Base-by-base conservation (phyloP, 1,140 invertebrate genomes). In the Andrena cerasifolii region DNA sequence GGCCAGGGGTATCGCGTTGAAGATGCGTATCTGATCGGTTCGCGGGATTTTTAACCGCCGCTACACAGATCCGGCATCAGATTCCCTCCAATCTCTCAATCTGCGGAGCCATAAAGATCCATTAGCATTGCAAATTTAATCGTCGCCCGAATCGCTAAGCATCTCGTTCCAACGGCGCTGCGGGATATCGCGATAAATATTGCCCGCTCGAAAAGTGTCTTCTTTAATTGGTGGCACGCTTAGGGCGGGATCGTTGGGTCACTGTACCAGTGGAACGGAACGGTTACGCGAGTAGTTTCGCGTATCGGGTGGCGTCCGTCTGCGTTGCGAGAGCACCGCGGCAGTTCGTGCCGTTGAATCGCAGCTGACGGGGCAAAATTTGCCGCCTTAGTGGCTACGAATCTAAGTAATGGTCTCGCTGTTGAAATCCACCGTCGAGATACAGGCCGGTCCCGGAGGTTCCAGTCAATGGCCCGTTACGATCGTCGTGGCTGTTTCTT, bases 81-180 rank as follows among this genome's bases (percentile, higher is more conserved):
- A 58, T 75, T 36, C 10, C 40, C 1, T 67, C n/a, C 54, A 56
- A 75, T 75, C 62, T 67, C 53, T 67, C 62, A 58, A 67, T 75
- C 62, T 8, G 1, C 21, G n/a, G 53, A n/a, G 36, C 33, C 72
- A 56, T 56, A 65, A 65, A 54, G 49, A 21, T 65, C 43, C 47
- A 65, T 74, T 74, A 74, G 71, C 43, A 65, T 63, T 74, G 71
- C 71, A 63, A 74, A 74, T 74, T 53, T 40, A 31, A 70, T 70
- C 67, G 53, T n/a, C 51, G 67, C 6, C 47, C 26, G 36, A 26
- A 40, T 74, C 49, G 31, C 21, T 12, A 6, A n/a, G 36, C 53
- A 21, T 21, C 26, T 6, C 47, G 36, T 36, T 33, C 14, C 28
- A 26, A 33, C n/a, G 5, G 14, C 43, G 24, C 24, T 10, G 24